These are phyloP conservation scores for Amiota communis DNA, from an alignment of 2,888 invertebrate genomes.

Conservation along the genomic window DNA sequence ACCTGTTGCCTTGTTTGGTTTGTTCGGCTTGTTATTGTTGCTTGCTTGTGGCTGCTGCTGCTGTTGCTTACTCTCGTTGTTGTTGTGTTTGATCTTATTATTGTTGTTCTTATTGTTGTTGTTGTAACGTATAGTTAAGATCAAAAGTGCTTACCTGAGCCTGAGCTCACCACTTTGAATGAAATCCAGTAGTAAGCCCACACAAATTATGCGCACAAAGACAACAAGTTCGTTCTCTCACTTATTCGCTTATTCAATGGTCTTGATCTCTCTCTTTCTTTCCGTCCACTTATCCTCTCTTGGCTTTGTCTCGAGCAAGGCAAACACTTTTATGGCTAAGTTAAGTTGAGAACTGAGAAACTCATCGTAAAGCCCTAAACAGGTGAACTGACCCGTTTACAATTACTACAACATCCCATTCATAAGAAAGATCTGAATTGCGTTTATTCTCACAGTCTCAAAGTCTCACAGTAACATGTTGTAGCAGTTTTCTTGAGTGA, in stretches of 20 bases:
- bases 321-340: not conserved
- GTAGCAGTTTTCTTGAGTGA: slow-evolving; percentile 45
- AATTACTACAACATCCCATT: slow-evolving; percentile 48
- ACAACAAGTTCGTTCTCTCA: slow-evolving; percentile 5
- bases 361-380: slow-evolving; percentile 40
- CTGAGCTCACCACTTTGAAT: slow-evolving; percentile 38
- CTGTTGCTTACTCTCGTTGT: slow-evolving; percentile 4
- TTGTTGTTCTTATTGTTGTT: slow-evolving; percentile 23
- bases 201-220: slow-evolving; percentile 33
- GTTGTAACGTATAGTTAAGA: slow-evolving; percentile 25
- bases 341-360: slow-evolving; percentile 16
- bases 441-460: slow-evolving; percentile 39
- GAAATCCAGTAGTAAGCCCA: slow-evolving; percentile 41
- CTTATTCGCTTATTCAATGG: slow-evolving; percentile 2
- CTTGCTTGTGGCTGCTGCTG: slow-evolving; percentile 26
- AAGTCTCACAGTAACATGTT: slow-evolving; percentile 46
- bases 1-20: slow-evolving; percentile 57
- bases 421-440: slow-evolving; percentile 45
- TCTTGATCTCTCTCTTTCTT: slow-evolving; percentile 11
- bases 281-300: not conserved
- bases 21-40: slow-evolving; percentile 28
- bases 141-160: slow-evolving; percentile 39
- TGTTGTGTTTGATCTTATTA: slow-evolving; percentile 13
- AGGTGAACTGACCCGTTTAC: slow-evolving; percentile 50
- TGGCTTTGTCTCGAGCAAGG: too few relatives aligned